These are phyloP conservation scores for Cataglyphis livida DNA, from an alignment of 2,888 invertebrate species.

Conservation along the genomic window DNA sequence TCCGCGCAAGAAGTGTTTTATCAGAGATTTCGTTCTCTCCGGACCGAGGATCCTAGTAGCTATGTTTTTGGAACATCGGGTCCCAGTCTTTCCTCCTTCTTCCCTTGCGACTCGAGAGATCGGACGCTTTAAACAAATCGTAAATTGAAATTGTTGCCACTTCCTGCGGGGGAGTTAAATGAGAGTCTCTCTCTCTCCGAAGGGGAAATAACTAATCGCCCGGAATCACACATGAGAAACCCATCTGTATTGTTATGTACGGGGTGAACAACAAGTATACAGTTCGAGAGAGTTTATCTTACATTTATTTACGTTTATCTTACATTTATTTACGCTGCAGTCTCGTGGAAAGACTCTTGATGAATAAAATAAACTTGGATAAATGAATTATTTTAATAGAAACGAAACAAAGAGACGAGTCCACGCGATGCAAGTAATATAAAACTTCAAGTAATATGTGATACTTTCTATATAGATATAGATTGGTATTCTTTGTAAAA, in stretches of 20 bases:
- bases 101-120: conserved; percentile 45
- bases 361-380: neutral
- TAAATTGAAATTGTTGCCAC: conserved; percentile 84
- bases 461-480: no score
- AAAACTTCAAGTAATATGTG: no score
- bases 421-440: neutral
- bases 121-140: conserved; percentile 76
- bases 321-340: conserved; percentile 27
- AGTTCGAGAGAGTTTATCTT: conserved; percentile 50
- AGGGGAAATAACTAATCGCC: conserved; percentile 78
- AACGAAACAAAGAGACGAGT: neutral
- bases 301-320: conserved; percentile 46
- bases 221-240: conserved; percentile 72
- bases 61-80: conserved; percentile 18
- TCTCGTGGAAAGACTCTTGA: neutral
- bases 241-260: conserved; percentile 69
- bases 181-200: conserved; percentile 71
- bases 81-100: conserved; percentile 29
- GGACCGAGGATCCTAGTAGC: neutral
- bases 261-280: conserved; percentile 61
- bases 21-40: conserved; percentile 2
- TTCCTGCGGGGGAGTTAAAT: conserved; percentile 83
- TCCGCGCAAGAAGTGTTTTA: no score
- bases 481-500: neutral
- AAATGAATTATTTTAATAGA: neutral